Evolutionary conservation across 1,140 invertebrate species (phyloP).

Genomic region (Dreissena polymorpha): DNA sequence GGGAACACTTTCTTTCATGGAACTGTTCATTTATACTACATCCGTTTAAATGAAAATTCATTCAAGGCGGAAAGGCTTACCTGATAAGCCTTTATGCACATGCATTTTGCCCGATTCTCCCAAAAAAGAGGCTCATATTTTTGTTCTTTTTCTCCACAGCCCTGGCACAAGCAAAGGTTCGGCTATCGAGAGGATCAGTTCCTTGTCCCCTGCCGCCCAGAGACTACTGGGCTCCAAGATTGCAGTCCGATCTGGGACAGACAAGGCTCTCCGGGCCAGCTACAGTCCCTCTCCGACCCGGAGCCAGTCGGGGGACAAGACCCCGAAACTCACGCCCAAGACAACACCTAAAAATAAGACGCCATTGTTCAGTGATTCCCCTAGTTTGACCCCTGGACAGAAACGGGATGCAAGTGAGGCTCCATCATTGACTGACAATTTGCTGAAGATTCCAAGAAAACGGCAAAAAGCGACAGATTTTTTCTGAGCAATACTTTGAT

Average conservation of each 20-base stretch:
- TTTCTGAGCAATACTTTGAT: slow-evolving; percentile 60
- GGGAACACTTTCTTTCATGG: no score
- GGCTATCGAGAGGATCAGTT: slow-evolving; percentile 86
- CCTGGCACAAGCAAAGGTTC: slow-evolving; percentile 54
- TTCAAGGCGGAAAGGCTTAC: no score
- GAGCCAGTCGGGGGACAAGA: slow-evolving; percentile 67
- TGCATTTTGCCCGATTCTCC: no score
- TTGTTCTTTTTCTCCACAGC: slow-evolving; percentile 58
- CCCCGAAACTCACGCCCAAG: slow-evolving; percentile 50
- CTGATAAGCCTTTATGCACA: no score
- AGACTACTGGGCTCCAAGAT: slow-evolving; percentile 86
- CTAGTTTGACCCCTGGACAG: slow-evolving; percentile 78
- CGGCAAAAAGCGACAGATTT: slow-evolving; percentile 68
- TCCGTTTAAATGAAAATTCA: no score
- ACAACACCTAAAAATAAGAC: slow-evolving; percentile 61
- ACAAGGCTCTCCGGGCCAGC: slow-evolving; percentile 81
- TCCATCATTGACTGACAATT: slow-evolving; percentile 87
- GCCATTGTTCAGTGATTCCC: slow-evolving; percentile 61
- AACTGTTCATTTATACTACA: no score
- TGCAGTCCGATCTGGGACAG: slow-evolving; percentile 78
- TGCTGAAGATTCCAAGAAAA: slow-evolving; percentile 85
- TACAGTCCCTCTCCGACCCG: slow-evolving; percentile 81
- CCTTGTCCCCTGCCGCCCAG: slow-evolving; percentile 96
- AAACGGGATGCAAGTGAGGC: slow-evolving; percentile 58
- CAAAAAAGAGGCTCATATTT: neutral